Evolutionary conservation across 1,140 invertebrate genomes (phyloP).

Genomic region (Armadillidium nasatum): DNA sequence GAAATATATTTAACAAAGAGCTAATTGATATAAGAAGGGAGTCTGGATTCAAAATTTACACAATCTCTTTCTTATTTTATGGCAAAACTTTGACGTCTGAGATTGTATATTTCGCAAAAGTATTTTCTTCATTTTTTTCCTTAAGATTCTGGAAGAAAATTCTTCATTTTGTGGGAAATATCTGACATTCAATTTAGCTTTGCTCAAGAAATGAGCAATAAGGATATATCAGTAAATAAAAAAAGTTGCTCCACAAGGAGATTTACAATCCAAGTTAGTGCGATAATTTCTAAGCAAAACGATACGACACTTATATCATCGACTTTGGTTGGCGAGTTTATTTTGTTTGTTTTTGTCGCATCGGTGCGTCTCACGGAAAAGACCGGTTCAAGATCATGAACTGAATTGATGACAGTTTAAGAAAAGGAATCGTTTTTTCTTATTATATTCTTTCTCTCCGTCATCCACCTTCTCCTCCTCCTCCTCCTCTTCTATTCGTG

Average conservation of each 20-base stretch:
- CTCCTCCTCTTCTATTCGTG: not conserved
- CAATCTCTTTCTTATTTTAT: not conserved
- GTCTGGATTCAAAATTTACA: not conserved
- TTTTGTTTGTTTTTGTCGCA: not conserved
- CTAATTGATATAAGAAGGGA: not conserved
- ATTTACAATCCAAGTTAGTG: conserved; percentile 3
- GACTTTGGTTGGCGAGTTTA: not conserved
- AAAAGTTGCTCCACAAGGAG: not conserved
- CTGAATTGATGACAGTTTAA: conserved; percentile 7
- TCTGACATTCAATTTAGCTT: not conserved
- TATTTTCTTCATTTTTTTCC: not conserved
- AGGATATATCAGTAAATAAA: conserved; percentile 7
- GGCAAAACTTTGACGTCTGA: not conserved
- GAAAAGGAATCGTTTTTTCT: conserved; percentile 4
- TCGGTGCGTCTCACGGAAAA: not conserved
- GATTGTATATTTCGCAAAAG: not conserved
- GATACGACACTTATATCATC: conserved; percentile 1
- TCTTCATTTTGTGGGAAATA: conserved; percentile 10
- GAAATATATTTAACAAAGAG: not conserved
- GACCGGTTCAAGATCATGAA: not conserved
- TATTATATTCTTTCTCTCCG: not conserved
- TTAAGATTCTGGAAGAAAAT: not conserved
- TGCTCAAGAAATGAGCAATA: not conserved
- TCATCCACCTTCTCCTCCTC: not conserved
- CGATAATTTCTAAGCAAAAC: not conserved